A percentile compares a stretch with the other conserved stretches of the same genome.
Evolutionary conservation across 2,888 invertebrate genomes (phyloP).

Genomic region (Liodrosophila aerea): DNA sequence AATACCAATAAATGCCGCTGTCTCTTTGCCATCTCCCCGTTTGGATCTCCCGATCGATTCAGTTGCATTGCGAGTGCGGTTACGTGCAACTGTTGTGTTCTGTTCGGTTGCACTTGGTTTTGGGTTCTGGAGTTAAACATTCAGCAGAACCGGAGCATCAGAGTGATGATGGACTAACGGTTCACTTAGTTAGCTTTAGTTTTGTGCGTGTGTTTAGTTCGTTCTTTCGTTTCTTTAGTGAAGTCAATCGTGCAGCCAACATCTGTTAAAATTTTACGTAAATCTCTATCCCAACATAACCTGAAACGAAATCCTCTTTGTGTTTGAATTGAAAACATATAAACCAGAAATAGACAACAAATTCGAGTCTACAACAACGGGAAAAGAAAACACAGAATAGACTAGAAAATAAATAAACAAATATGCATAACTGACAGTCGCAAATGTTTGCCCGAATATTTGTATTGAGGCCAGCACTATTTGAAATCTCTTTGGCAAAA

Average conservation of each 20-base stretch:
- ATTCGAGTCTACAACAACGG: conserved; percentile 4
- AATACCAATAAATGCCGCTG: conserved; percentile 28
- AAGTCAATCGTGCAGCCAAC: conserved; percentile 36
- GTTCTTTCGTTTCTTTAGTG: conserved; percentile 19
- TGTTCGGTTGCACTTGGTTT: conserved; percentile 54
- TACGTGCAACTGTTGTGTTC: conserved; percentile 58
- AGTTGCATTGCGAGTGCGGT: conserved; percentile 75
- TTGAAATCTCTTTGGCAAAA: conserved; percentile 8
- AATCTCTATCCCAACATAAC: conserved; percentile 64
- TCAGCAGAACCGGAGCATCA: conserved; percentile 12
- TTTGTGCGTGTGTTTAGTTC: conserved; percentile 31
- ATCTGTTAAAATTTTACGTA: conserved; percentile 68
- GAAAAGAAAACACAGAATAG: conserved; percentile 7
- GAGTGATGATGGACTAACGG: conserved; percentile 37
- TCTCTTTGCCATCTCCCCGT: conserved; percentile 19
- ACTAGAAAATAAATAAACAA: conserved; percentile 8
- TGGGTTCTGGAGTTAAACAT: conserved; percentile 22
- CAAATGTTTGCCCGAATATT: conserved; percentile 42
- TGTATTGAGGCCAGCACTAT: conserved; percentile 7
- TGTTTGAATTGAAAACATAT: conserved; percentile 34
- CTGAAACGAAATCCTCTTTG: conserved; percentile 36
- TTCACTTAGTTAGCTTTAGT: conserved; percentile 27
- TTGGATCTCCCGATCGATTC: conserved; percentile 31
- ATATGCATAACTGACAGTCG: conserved; percentile 50
- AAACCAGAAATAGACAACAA: conserved; percentile 36